Evolutionary conservation across 2,113 vertebrate species (phyloP), one percentile per base, ranked within the genome.

Genomic region (Epinephelus lanceolatus): DNA sequence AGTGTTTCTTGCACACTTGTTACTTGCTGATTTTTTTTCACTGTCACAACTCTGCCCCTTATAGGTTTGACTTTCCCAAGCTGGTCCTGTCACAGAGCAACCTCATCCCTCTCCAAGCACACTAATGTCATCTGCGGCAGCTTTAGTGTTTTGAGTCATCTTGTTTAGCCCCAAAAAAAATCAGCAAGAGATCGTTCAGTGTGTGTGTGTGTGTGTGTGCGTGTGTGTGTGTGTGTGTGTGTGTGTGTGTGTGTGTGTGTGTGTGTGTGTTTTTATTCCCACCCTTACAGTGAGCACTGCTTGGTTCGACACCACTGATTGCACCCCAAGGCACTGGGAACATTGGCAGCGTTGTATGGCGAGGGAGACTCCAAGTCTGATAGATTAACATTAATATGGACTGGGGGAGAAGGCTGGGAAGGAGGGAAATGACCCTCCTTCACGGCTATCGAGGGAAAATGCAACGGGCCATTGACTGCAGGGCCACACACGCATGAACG

Each of bases 341-440:
- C 90, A 92, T 92, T 93, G 89, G 84, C 84, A 30, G 88, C 80
- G 86, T 93, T 92, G 93, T 91, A 60, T 76, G 74, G 86, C 33
- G 40, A 81, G 83, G 85, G 88, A 93, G 93, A 87, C 92, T 87
- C 76, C 52, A 63, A 85, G 92, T 94, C 91, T 93, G 91, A 94
- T 94, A 90, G 90, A 93, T 91, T 90, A 92, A 90, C 89, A 91
- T 92, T 94, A 93, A 94, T 92, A 93, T 69, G 91, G 88, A 94
- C 90, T 90, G 77, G 84, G 93, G 93, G 93, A 93, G 90, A 89
- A 61, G 63, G 84, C 57, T 47, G 75, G 87, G 78, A 77, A 71
- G 91, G 88, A 94, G 92, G 92, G 33, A 65, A 83, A 83, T 90
- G 90, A 88, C 81, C 86, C 80, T 71, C 37, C 80, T 93, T 92